Conservation (phyloP, 2,113 vertebrate species). For the Chunga burmeisteri region DNA sequence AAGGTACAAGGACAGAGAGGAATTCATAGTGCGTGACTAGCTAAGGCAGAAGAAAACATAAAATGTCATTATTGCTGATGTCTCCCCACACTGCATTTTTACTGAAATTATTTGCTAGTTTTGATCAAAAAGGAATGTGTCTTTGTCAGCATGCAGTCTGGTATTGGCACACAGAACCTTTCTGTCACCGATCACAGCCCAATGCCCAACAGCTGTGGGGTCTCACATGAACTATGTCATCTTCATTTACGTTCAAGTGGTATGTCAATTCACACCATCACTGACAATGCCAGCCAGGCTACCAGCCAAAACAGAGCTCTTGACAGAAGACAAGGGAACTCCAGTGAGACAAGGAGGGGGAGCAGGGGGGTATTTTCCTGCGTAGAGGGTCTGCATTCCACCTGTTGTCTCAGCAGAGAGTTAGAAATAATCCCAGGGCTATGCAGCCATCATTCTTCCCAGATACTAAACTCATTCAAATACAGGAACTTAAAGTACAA, state of each 20-base stretch:
- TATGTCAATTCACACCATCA: not conserved
- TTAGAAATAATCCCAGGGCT: not conserved
- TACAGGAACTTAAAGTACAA: not conserved
- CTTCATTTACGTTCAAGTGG: not conserved
- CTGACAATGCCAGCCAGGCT: not conserved
- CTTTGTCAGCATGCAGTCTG: not conserved
- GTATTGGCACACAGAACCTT: not conserved
- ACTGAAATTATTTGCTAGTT: not conserved
- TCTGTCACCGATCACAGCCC: not conserved
- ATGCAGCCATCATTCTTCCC: not conserved
- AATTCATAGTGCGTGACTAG: not conserved
- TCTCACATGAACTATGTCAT: not conserved
- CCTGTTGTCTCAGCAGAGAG: not conserved
- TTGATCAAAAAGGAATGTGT: not conserved
- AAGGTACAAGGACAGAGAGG: not conserved
- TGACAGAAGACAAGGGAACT: not conserved
- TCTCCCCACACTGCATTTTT: not conserved
- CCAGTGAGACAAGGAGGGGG: not conserved
- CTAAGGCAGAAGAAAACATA: not conserved
- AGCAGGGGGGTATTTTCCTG: not conserved
- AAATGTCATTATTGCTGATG: not conserved
- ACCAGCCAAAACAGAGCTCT: not conserved
- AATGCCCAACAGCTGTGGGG: not conserved
- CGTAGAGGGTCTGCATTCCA: not conserved
- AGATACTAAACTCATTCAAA: not conserved